Conservation (phyloP, 2,888 invertebrate species). For the Ochropleura leucogaster region DNA sequence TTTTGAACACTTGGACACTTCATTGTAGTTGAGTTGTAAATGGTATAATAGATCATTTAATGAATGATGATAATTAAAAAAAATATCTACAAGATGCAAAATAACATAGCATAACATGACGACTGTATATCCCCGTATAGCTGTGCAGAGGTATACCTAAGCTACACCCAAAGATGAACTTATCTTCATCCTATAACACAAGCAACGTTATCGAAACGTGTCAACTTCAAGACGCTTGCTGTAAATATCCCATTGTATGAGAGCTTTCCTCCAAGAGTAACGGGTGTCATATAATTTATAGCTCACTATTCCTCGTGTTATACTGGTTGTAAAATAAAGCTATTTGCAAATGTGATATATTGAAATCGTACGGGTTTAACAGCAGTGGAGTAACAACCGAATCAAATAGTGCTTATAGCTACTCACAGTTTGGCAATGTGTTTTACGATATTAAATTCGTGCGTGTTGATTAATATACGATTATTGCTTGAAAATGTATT, state of each 20-base stretch:
- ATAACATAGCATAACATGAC: neutral
- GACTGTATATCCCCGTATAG: neutral
- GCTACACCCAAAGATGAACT: neutral
- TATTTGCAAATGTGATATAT: conserved; percentile 52
- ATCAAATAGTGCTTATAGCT: conserved; percentile 14
- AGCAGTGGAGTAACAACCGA: conserved; percentile 21
- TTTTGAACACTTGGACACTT: neutral
- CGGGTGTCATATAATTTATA: conserved; percentile 37
- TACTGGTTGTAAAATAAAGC: conserved; percentile 41
- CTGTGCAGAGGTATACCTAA: neutral
- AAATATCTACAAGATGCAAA: neutral
- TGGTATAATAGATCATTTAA: no score
- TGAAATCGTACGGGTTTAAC: conserved; percentile 39
- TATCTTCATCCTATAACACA: neutral
- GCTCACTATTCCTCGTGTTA: conserved; percentile 21
- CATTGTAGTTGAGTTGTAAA: neutral
- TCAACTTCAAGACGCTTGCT: conserved; percentile 10
- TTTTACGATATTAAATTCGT: conserved; percentile 28
- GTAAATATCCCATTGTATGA: conserved; percentile 9
- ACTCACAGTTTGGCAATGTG: conserved; percentile 12
- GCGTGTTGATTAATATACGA: conserved; percentile 41
- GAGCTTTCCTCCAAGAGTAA: conserved; percentile 19
- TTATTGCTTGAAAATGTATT: conserved; percentile 47
- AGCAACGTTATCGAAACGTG: conserved; percentile 1
- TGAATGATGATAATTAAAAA: neutral